Evolutionary conservation across 2,113 vertebrate genomes (phyloP).

Genomic region (Gobio gobio): DNA sequence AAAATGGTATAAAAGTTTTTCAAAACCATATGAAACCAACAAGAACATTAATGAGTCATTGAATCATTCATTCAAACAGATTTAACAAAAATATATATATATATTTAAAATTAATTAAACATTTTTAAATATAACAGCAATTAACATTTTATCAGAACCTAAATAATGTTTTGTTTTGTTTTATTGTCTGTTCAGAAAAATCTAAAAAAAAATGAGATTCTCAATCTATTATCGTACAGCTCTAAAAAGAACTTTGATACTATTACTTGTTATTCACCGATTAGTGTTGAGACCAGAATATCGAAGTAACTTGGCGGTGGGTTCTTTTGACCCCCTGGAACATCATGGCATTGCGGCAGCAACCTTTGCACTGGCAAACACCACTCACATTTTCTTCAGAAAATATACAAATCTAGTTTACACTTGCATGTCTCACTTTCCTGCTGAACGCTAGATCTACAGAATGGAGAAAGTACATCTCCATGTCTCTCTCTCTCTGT

Average conservation of each 20-base stretch:
- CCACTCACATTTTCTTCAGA: background rate
- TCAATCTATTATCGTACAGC: too few species aligned
- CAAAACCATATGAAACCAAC: too few species aligned
- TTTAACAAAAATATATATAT: too few species aligned
- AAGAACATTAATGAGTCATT: too few species aligned
- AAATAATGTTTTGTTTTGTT: too few species aligned
- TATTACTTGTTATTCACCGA: background rate
- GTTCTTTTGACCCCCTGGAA: background rate
- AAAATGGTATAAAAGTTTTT: too few species aligned
- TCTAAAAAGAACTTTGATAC: background rate
- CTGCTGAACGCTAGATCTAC: background rate
- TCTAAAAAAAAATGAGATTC: too few species aligned
- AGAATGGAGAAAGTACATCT: background rate
- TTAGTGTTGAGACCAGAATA: background rate
- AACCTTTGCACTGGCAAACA: background rate
- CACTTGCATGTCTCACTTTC: background rate
- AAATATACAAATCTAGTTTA: background rate
- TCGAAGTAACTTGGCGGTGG: background rate
- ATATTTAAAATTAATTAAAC: too few species aligned
- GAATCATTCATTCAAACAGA: too few species aligned
- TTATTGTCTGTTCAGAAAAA: too few species aligned
- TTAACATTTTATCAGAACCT: too few species aligned
- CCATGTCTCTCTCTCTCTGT: conserved; percentile 43
- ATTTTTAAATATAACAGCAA: too few species aligned
- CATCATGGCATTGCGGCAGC: background rate